Evolutionary conservation across 2,797 vertebrate species (phyloP).

Genomic region (Tiaroga cobitis): DNA sequence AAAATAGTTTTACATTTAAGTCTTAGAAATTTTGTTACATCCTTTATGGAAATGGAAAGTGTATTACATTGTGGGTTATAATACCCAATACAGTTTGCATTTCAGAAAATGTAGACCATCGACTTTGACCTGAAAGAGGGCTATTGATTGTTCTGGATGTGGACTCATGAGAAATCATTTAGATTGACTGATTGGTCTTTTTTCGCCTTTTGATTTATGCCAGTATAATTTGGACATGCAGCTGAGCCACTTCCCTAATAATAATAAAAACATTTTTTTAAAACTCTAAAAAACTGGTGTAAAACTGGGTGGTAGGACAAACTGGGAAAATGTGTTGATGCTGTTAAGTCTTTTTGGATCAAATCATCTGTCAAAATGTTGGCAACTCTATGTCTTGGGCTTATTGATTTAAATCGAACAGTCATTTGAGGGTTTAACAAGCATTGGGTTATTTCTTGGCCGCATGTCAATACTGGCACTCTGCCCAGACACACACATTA

Average conservation of each 20-base stretch:
- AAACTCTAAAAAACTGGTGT: neutral
- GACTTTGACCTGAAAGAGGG: neutral
- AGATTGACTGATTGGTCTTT: slow-evolving; percentile 1
- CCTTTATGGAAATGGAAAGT: neutral
- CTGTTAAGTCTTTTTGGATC: neutral
- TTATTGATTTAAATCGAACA: slow-evolving; percentile 8
- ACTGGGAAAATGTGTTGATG: neutral
- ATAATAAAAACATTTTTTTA: too few relatives aligned
- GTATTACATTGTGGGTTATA: neutral
- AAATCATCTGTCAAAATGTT: slow-evolving; percentile 16
- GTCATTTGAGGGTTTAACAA: neutral
- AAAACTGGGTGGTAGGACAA: neutral
- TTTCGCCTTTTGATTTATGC: neutral
- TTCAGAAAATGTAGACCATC: neutral
- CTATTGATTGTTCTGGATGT: slow-evolving; percentile 9
- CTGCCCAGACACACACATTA: too few relatives aligned
- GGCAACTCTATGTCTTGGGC: neutral
- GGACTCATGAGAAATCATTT: slow-evolving; percentile 10
- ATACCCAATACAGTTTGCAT: neutral
- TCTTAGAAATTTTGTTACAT: neutral
- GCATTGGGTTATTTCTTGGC: neutral
- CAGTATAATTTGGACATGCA: neutral
- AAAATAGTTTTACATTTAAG: neutral
- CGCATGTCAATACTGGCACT: neutral
- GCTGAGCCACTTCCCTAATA: neutral